phyloP scores from a whole-genome alignment of 1,140 invertebrate genomes.

The Leptinotarsa lineolata region DNA sequence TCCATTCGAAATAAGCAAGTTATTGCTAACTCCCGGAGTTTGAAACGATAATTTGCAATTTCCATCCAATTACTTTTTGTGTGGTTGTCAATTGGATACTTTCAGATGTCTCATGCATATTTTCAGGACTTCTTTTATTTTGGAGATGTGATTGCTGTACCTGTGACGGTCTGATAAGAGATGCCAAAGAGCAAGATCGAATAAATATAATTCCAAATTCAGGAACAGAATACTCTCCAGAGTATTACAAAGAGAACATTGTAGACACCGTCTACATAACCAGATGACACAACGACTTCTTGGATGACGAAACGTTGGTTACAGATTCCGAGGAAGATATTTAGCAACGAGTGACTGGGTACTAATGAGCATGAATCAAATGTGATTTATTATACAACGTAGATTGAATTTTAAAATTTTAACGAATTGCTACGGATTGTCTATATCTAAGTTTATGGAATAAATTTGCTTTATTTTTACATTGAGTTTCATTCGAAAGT shows the following conservation, averaged over 20 bases:
- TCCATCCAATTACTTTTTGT: no score
- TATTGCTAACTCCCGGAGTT: no score
- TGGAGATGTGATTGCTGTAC: slow-evolving; percentile 40
- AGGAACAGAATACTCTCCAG: slow-evolving; percentile 22
- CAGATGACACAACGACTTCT: slow-evolving; percentile 42
- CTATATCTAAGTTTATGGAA: slow-evolving; percentile 16
- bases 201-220: slow-evolving; percentile 29
- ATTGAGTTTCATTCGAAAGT: not conserved
- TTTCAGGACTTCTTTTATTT: slow-evolving; percentile 37
- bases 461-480: slow-evolving; percentile 22
- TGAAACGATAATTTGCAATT: no score
- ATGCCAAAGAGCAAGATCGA: slow-evolving; percentile 16
- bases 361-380: not conserved
- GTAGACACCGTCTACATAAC: slow-evolving; percentile 35
- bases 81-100: no score
- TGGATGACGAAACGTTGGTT: slow-evolving; percentile 37
- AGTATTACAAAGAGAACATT: slow-evolving; percentile 31
- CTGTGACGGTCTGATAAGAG: slow-evolving; percentile 32
- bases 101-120: no score
- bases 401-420: slow-evolving; percentile 5
- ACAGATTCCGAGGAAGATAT: slow-evolving; percentile 39
- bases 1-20: no score
- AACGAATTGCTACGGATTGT: not conserved
- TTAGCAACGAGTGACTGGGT: not conserved
- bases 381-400: slow-evolving; percentile 13